phyloP scores from a whole-genome alignment of 2,113 vertebrate genomes.

The Equus quagga region DNA sequence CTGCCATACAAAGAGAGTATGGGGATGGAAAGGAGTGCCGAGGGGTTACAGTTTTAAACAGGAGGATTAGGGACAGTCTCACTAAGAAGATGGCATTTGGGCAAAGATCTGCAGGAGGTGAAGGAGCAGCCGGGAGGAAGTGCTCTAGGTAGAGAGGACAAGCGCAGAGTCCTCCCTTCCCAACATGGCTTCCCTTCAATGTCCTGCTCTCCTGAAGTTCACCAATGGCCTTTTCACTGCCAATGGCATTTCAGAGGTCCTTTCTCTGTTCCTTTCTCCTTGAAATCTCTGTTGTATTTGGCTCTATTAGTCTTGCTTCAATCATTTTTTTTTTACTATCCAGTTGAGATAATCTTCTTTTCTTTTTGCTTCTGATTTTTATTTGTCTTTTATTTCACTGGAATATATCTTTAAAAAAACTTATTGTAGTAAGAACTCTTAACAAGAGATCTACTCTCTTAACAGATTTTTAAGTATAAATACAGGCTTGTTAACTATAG shows the following conservation, averaged over 20 bases:
- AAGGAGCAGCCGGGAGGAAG: neutral
- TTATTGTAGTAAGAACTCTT: neutral
- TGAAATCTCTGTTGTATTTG: neutral
- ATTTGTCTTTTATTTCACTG: neutral
- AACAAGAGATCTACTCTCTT: neutral
- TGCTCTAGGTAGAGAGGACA: neutral
- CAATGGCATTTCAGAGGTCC: neutral
- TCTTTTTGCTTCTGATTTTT: slow-evolving; percentile 1
- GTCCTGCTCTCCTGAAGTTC: neutral
- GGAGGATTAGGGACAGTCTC: neutral
- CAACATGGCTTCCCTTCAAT: neutral
- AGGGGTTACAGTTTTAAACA: neutral
- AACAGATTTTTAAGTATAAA: neutral
- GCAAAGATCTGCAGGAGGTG: neutral
- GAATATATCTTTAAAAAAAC: neutral
- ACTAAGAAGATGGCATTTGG: neutral
- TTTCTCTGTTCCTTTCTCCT: neutral
- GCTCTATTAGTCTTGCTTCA: neutral
- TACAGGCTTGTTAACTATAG: neutral
- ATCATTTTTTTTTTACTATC: neutral
- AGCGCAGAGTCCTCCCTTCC: too few relatives aligned
- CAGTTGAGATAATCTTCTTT: neutral
- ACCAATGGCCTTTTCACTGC: neutral
- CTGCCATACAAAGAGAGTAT: neutral
- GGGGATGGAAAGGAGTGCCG: neutral